Conservation (phyloP, 2,113 vertebrate genomes). For the Thalassarche chlororhynchos region DNA sequence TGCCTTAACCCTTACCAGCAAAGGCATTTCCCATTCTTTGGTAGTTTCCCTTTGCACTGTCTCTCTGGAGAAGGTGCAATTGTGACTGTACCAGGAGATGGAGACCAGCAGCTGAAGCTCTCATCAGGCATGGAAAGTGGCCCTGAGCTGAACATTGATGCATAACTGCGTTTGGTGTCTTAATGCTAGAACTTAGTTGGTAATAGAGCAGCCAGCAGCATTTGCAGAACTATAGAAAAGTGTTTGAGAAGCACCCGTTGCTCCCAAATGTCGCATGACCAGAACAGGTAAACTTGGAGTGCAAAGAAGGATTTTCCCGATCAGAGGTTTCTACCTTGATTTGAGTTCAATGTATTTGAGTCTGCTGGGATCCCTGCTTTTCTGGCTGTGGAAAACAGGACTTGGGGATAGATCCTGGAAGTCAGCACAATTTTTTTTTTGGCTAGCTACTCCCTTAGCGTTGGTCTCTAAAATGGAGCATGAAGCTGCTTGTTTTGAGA, state of each 20-base stretch:
- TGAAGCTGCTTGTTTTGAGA: neutral
- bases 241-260: neutral
- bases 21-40: neutral
- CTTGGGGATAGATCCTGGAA: neutral
- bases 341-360: neutral
- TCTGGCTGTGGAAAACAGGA: neutral
- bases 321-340: neutral
- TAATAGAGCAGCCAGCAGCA: neutral
- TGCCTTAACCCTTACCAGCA: neutral
- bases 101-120: neutral
- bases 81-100: too few species aligned
- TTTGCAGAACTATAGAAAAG: neutral
- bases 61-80: neutral
- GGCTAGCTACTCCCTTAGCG: neutral
- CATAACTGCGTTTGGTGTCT: neutral
- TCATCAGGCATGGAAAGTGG: neutral
- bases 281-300: neutral
- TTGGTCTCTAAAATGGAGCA: neutral
- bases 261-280: neutral
- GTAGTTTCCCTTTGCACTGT: too few species aligned
- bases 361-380: neutral
- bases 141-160: neutral
- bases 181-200: neutral
- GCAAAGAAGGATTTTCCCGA: neutral
- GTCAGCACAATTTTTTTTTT: neutral